Base-by-base conservation (phyloP, 2,888 invertebrate genomes). In the Pseudeuparius sepicola region DNA sequence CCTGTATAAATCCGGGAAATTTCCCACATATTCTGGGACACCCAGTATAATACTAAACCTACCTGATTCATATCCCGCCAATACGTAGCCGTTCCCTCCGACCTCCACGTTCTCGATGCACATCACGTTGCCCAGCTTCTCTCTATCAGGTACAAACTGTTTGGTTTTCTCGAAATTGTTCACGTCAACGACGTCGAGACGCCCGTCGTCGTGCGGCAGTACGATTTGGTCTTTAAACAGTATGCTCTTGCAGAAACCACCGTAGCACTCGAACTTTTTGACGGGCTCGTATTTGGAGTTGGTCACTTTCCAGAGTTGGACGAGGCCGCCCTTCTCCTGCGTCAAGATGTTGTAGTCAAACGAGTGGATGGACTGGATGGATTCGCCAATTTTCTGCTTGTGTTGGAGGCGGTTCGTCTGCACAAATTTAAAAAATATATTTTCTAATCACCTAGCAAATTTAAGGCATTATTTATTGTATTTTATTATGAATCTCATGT, bases 1-100 rank as follows among this genome's bases (percentile, higher is more conserved):
- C n/a, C n/a, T n/a, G n/a, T n/a, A n/a, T n/a, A n/a, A n/a, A n/a
- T n/a, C n/a, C n/a, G n/a, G n/a, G n/a, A n/a, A n/a, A n/a, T n/a
- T n/a, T n/a, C n/a, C n/a, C n/a, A n/a, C n/a, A n/a, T n/a, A n/a
- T n/a, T n/a, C n/a, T n/a, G n/a, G 11, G 26, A 25, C 7, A 25
- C 7, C 10, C 11, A 6, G 11, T 6, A 16, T 16, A 29, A 11
- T 6, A 5, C 12, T 12, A 14, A 20, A 24, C 10, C 23, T 40
- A 51, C 50, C 85, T 13, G 75, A 71, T 57, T 86, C 86, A 46
- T 83, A 85, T 25, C 78, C 78, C 9, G 71, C 77, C 31, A 86
- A 59, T 13, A 84, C 53, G 51, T 69, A 73, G 3, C 61, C 56
- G 42, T 62, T 64, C 43, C 71, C 69, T 7, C 60, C 61, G 18